Evolutionary conservation across 2,888 invertebrate genomes (phyloP).

Genomic region (Cerastis rubricosa): DNA sequence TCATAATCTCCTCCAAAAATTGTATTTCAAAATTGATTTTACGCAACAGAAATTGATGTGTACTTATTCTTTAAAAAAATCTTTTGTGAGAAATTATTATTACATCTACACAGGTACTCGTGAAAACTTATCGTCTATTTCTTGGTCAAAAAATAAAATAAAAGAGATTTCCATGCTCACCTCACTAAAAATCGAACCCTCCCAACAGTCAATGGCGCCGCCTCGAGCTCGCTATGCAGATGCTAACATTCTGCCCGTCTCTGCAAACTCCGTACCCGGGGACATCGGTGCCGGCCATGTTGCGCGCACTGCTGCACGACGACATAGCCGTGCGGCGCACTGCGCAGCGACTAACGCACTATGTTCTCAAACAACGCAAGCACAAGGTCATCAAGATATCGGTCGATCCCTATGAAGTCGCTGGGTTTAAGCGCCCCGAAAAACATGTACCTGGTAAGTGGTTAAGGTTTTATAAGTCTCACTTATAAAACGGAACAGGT

Average conservation of each 20-base stretch:
- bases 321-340: slow-evolving; percentile 95
- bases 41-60: not conserved
- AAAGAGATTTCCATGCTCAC: not conserved
- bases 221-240: slow-evolving; percentile 93
- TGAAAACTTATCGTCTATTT: not conserved
- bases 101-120: not conserved
- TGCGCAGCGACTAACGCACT: slow-evolving; percentile 91
- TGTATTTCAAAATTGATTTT: not conserved
- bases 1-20: not conserved
- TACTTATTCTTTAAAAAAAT: not conserved
- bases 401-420: slow-evolving; percentile 90
- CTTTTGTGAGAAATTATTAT: not conserved
- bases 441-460: slow-evolving; percentile 80
- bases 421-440: slow-evolving; percentile 78
- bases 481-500: not conserved
- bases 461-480: not conserved
- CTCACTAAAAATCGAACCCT: not conserved
- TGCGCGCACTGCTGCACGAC: slow-evolving; percentile 93
- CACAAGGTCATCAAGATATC: slow-evolving; percentile 91
- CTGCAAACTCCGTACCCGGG: slow-evolving; percentile 92
- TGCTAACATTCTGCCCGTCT: slow-evolving; percentile 93
- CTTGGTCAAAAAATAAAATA: not conserved
- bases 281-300: slow-evolving; percentile 92
- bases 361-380: slow-evolving; percentile 94
- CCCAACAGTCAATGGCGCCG: slow-evolving; percentile 95